Percentiles rank a stretch among this genome's conserved stretches.
These are phyloP conservation scores for Drymonia ruficornis DNA, from an alignment of 2,888 invertebrate genomes.

Conservation along the genomic window DNA sequence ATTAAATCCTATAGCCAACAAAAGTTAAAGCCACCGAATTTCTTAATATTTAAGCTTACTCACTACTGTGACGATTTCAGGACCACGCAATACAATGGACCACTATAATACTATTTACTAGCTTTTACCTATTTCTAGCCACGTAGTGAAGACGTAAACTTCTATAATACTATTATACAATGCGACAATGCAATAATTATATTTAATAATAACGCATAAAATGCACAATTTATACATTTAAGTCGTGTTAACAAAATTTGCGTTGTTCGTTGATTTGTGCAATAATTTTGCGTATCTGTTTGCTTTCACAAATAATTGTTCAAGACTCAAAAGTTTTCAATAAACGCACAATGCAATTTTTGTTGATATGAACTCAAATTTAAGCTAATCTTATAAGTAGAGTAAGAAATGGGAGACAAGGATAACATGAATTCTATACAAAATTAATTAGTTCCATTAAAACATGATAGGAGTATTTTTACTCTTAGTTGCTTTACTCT, in stretches of 20 bases:
- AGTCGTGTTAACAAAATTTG: conserved; percentile 5
- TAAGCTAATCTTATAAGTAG: background rate
- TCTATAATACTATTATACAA: conserved; percentile 16
- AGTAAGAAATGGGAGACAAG: conserved; percentile 17
- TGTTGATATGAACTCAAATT: background rate
- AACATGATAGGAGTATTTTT: background rate
- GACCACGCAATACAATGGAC: conserved; percentile 45
- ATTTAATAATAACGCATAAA: conserved; percentile 36
- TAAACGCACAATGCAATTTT: background rate
- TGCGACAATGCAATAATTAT: conserved; percentile 26
- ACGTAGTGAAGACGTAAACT: conserved; percentile 21
- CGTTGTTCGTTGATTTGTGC: background rate
- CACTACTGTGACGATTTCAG: conserved; percentile 38
- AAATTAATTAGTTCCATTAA: background rate
- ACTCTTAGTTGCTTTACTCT: background rate
- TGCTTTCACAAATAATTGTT: too few relatives aligned
- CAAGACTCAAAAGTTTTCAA: too few relatives aligned
- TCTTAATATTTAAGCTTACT: conserved; percentile 9
- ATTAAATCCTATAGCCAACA: conserved; percentile 5
- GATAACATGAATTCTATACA: conserved; percentile 29
- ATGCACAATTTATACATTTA: conserved; percentile 40
- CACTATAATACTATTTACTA: conserved; percentile 28
- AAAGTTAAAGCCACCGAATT: conserved; percentile 13
- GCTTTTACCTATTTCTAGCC: conserved; percentile 23
- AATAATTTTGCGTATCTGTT: too few relatives aligned